Percentiles rank a stretch among this genome's conserved stretches.
Evolutionary conservation across 2,113 vertebrate species (phyloP).

Genomic region (Leuciscus idus): DNA sequence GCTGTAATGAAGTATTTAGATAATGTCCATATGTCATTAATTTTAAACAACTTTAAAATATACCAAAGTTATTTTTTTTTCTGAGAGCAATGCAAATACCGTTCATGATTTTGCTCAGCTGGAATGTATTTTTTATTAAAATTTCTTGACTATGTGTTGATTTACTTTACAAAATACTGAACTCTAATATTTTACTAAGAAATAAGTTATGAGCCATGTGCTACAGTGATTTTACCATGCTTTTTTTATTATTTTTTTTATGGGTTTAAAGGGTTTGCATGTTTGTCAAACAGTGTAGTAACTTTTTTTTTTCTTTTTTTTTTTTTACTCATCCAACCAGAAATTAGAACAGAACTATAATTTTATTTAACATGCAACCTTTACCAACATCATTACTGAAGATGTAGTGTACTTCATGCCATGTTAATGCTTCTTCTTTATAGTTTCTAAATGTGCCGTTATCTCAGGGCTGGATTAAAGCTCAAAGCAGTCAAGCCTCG

Average conservation of each 20-base stretch:
- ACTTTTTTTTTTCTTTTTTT: no score
- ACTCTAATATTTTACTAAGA: neutral
- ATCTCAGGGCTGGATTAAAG: neutral
- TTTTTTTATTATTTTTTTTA: no score
- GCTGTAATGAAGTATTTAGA: neutral
- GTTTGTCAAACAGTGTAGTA: no score
- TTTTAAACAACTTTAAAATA: neutral
- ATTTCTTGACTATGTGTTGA: neutral
- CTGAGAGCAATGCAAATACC: neutral
- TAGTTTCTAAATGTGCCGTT: neutral
- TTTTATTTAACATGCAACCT: neutral
- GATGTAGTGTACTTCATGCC: neutral
- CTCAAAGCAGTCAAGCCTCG: neutral
- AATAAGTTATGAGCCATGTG: neutral
- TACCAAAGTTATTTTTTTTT: neutral
- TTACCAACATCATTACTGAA: neutral
- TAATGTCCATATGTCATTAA: neutral
- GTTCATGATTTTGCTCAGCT: neutral
- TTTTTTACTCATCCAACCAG: neutral
- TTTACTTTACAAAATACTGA: neutral
- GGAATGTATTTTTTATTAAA: neutral
- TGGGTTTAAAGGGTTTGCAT: no score
- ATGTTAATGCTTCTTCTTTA: neutral
- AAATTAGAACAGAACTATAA: neutral
- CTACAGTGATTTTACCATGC: neutral